A percentile compares a stretch with the other conserved stretches of the same genome.
phyloP scores from a whole-genome alignment of 2,888 invertebrate genomes.

The Morpho deidamia region DNA sequence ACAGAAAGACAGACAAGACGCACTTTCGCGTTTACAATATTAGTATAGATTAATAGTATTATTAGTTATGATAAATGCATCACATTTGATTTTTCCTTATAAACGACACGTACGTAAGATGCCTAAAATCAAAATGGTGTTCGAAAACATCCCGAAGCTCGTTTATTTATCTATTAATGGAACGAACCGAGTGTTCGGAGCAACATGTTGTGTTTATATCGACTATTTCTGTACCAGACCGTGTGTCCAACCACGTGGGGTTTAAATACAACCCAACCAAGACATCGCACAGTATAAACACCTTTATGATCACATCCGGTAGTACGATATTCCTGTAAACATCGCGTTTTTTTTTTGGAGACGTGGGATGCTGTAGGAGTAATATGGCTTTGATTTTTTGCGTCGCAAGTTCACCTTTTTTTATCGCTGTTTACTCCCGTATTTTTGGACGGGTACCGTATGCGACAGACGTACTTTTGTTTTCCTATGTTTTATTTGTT shows the following conservation, averaged over 20 bases:
- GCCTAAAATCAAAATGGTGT: conserved; percentile 22
- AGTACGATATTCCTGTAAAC: not conserved
- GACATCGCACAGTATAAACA: conserved; percentile 1
- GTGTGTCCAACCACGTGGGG: conserved; percentile 63
- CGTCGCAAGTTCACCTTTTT: conserved; percentile 16
- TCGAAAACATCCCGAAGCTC: conserved; percentile 22
- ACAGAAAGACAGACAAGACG: no score
- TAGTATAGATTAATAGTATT: no score
- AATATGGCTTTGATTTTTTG: conserved; percentile 26
- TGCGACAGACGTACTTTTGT: not conserved
- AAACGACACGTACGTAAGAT: not conserved
- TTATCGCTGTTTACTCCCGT: conserved; percentile 19
- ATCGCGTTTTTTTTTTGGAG: not conserved
- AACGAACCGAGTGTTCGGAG: conserved; percentile 57
- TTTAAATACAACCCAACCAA: conserved; percentile 15
- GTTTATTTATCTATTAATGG: conserved; percentile 71
- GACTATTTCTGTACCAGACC: conserved; percentile 65
- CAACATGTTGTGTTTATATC: conserved; percentile 69
- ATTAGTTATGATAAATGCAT: no score
- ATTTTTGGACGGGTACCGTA: conserved; percentile 17
- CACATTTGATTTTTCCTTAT: no score
- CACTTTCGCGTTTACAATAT: no score
- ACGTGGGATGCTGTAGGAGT: conserved; percentile 5
- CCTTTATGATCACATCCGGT: not conserved
- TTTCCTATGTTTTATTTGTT: not conserved